Conservation (phyloP, 1,140 invertebrate genomes). For the Thalassaphorura encarpata region DNA sequence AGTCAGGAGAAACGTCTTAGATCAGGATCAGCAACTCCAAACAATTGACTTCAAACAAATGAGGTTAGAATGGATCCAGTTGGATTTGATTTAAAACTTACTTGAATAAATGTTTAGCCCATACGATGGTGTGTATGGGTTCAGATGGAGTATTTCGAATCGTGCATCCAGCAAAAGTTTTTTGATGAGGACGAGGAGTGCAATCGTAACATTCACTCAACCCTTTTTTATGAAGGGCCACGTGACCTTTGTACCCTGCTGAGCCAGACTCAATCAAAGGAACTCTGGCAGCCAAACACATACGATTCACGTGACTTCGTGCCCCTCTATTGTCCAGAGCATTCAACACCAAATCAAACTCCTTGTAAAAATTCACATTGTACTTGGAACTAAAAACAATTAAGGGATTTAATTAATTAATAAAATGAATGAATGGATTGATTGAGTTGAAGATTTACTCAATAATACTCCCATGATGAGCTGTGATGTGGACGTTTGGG, state of each 20-base stretch:
- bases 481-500: slow-evolving; percentile 73
- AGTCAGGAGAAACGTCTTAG: slow-evolving; percentile 96
- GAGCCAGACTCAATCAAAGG: slow-evolving; percentile 95
- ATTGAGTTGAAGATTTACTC: slow-evolving; percentile 55
- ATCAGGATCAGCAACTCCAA: slow-evolving; percentile 92
- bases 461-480: slow-evolving; percentile 88
- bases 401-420: not conserved
- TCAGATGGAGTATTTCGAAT: slow-evolving; percentile 99
- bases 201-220: slow-evolving; percentile 96
- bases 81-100: slow-evolving; percentile 35
- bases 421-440: too few relatives aligned
- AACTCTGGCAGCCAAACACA: slow-evolving; percentile 90
- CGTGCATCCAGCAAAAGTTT: slow-evolving; percentile 94
- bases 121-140: slow-evolving; percentile 98
- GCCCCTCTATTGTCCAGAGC: slow-evolving; percentile 95
- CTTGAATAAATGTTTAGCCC: slow-evolving; percentile 99
- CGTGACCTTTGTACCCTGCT: slow-evolving; percentile 91
- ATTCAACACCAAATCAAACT: slow-evolving; percentile 89
- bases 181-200: slow-evolving; percentile 77
- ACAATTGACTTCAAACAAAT: slow-evolving; percentile 67
- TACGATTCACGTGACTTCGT: slow-evolving; percentile 95
- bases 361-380: slow-evolving; percentile 82
- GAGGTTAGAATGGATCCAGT: not conserved
- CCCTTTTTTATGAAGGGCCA: slow-evolving; percentile 68
- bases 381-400: slow-evolving; percentile 66